Base-by-base conservation (phyloP, 2,797 vertebrate species). In the Amphiprion clarkii region DNA sequence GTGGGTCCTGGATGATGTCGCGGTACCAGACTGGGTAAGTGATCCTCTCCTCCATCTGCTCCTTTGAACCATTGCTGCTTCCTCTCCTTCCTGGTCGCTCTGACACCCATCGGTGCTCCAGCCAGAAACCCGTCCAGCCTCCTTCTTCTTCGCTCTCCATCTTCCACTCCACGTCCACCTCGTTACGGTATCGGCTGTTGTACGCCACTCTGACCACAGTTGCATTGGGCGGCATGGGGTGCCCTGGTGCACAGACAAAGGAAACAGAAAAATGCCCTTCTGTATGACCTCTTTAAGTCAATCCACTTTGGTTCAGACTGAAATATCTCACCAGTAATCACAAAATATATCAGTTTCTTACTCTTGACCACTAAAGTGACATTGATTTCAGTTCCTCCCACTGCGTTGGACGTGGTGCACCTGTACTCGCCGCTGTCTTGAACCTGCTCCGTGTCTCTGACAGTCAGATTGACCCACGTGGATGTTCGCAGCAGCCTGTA, bases 151-250 rank as follows among this genome's bases (percentile, higher is more conserved):
- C 17, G 0, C 88, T 91, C 3, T 91, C 87, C 17, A 8, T 88
- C 70, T 87, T 78, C 97, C 97, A 97, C 56, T 96, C 95, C 84
- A 98, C 61, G 67, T 96, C 94, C 86, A 97, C 97, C 85, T 98
- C 96, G 0, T 92, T 95, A 42, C 95, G 94, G 2, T 93, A 91
- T 10, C 81, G 93, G 33, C 89, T 94, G 65, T 82, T 94, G 80
- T 97, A 98, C n/a, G 76, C 81, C 57, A 97, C 94, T 68, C 72
- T 95, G 89, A 94, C 94, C 87, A 98, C 95, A 64, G 96, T 97
- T 21, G 96, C 95, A 0, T 98, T 97, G 48, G 96, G 97, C 0
- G 97, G 96, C 65, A 95, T 93, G 0, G 96, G 97, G 82, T 98
- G 94, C 29, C 93, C 97, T 97, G 91, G 70, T 27, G 44, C 33